phyloP scores from a whole-genome alignment of 2,797 vertebrate species.

The Austrolebias charrua region DNA sequence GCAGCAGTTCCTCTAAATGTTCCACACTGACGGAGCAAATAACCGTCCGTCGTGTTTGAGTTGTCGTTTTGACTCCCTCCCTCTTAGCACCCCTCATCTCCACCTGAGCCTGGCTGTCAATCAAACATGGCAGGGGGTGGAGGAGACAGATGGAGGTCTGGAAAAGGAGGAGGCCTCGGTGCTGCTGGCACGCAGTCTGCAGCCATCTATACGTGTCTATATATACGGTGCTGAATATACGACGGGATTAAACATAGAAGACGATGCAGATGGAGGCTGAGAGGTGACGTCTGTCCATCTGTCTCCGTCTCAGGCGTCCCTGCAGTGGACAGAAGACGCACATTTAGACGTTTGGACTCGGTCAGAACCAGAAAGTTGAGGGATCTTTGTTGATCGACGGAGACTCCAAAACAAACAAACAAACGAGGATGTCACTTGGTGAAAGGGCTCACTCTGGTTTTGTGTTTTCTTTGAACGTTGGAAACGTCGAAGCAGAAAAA shows the following conservation, averaged over 20 bases:
- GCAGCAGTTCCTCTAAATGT: background rate
- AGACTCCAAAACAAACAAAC: slow-evolving; percentile 17
- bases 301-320: slow-evolving; percentile 13
- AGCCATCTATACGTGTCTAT: slow-evolving; percentile 55
- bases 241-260: slow-evolving; percentile 49
- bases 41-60: slow-evolving; percentile 1
- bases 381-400: slow-evolving; percentile 5
- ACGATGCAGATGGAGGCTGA: slow-evolving; percentile 53
- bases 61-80: slow-evolving; percentile 11
- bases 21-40: background rate
- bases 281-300: slow-evolving; percentile 49
- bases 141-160: slow-evolving; percentile 70
- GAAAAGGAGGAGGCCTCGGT: slow-evolving; percentile 59
- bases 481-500: background rate
- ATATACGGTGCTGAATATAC: slow-evolving; percentile 48
- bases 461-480: background rate
- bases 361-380: slow-evolving; percentile 4
- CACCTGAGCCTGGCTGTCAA: slow-evolving; percentile 63
- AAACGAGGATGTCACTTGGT: background rate
- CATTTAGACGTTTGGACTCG: background rate
- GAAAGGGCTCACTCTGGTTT: background rate
- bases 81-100: slow-evolving; percentile 16
- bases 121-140: slow-evolving; percentile 44
- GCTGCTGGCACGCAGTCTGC: slow-evolving; percentile 52
- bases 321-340: slow-evolving; percentile 9